A percentile compares a stretch with the other conserved stretches of the same genome.
phyloP scores from a whole-genome alignment of 2,888 invertebrate genomes.

The Lithophane leautieri region DNA sequence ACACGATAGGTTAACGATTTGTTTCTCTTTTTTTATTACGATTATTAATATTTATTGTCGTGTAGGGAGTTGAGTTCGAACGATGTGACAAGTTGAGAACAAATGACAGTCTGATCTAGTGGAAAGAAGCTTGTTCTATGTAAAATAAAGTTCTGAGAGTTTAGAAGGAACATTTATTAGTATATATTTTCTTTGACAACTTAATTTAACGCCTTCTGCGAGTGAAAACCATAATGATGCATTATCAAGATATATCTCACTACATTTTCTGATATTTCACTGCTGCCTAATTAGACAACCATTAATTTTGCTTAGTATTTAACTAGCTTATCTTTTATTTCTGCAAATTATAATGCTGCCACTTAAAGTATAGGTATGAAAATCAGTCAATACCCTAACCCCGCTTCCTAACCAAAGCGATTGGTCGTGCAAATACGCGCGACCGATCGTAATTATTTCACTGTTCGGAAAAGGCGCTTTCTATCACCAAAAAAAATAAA shows the following conservation, averaged over 20 bases:
- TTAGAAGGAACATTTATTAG: slow-evolving; percentile 35
- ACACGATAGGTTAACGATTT: slow-evolving; percentile 65
- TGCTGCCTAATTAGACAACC: not conserved
- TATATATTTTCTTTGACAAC: slow-evolving; percentile 33
- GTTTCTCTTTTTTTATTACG: slow-evolving; percentile 64
- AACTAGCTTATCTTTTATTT: not conserved
- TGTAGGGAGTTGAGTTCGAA: slow-evolving; percentile 49
- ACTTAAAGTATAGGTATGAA: not conserved
- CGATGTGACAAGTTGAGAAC: slow-evolving; percentile 54
- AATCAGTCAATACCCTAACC: not conserved
- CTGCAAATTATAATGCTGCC: not conserved
- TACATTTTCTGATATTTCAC: not conserved
- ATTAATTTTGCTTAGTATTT: not conserved
- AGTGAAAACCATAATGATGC: not conserved
- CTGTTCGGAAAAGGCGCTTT: not conserved
- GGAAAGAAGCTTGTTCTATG: slow-evolving; percentile 54
- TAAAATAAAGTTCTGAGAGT: slow-evolving; percentile 43
- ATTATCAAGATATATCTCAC: not conserved
- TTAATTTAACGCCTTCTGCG: slow-evolving; percentile 8
- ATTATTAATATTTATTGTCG: slow-evolving; percentile 68
- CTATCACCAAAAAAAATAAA: not conserved
- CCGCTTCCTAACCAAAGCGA: not conserved
- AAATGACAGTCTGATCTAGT: slow-evolving; percentile 37
- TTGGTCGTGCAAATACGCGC: not conserved
- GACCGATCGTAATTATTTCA: too few species aligned